A percentile compares a stretch with the other conserved stretches of the same genome.
Conservation (phyloP, 2,888 invertebrate genomes). For the Eledone cirrhosa region DNA sequence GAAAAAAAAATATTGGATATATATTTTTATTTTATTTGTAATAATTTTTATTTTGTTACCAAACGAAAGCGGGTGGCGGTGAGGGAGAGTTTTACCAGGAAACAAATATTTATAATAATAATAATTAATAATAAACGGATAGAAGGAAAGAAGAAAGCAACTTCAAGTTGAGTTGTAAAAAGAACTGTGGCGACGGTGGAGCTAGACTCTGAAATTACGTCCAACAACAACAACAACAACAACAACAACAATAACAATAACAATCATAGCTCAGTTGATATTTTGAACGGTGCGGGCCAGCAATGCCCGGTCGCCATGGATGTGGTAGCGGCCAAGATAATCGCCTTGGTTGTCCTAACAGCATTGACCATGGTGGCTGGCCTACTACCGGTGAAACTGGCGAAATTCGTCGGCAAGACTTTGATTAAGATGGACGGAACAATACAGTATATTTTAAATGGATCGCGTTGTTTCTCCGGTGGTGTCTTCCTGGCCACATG, state of each 20-base stretch:
- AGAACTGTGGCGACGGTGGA: slow-evolving; percentile 19
- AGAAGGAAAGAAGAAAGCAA: neutral
- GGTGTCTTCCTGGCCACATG: slow-evolving; percentile 56
- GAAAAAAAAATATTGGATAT: too few species aligned
- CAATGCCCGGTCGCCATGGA: slow-evolving; percentile 49
- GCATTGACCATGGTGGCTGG: slow-evolving; percentile 52
- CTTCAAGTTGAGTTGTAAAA: neutral
- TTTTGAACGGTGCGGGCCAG: slow-evolving; percentile 39
- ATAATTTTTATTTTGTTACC: too few species aligned
- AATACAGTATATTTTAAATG: slow-evolving; percentile 52
- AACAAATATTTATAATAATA: neutral
- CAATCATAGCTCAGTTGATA: neutral
- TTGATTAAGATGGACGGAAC: slow-evolving; percentile 45
- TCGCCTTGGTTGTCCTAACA: slow-evolving; percentile 51
- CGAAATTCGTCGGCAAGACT: slow-evolving; percentile 46
- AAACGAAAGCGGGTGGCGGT: too few species aligned
- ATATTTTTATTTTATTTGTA: too few species aligned
- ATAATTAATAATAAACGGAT: neutral
- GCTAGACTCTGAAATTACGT: slow-evolving; percentile 7
- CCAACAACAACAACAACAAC: neutral
- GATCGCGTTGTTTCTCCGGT: slow-evolving; percentile 55
- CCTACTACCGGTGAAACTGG: slow-evolving; percentile 51
- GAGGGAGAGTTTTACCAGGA: too few species aligned
- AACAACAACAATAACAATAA: too few species aligned
- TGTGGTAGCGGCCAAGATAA: slow-evolving; percentile 57